Conservation (phyloP, 2,113 vertebrate species). For the Notiomystis cincta region DNA sequence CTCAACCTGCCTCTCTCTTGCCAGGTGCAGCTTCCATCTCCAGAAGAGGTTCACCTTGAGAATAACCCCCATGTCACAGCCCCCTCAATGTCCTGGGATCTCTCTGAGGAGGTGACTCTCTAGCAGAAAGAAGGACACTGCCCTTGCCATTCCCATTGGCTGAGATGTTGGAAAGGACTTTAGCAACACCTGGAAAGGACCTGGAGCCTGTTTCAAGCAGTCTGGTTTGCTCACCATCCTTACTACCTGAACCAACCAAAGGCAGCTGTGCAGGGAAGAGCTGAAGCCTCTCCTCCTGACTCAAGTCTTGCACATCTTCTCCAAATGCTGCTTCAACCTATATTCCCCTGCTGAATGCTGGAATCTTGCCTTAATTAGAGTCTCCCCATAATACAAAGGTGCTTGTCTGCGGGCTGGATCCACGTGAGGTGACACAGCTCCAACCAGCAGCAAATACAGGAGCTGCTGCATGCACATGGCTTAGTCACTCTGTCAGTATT, state of each 20-base stretch:
- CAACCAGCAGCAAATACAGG: background rate
- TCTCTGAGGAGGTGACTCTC: background rate
- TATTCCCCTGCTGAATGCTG: background rate
- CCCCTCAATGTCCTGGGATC: background rate
- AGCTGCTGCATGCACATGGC: background rate
- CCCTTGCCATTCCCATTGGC: background rate
- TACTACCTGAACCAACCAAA: background rate
- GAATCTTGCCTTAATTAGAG: background rate
- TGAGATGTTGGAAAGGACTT: background rate
- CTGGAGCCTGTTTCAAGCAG: background rate
- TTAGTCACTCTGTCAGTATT: background rate
- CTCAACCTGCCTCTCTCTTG: background rate
- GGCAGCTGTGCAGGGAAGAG: background rate
- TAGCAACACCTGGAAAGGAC: background rate
- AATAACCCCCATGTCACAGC: background rate
- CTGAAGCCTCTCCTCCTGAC: background rate
- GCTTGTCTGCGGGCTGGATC: background rate
- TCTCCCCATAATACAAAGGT: background rate
- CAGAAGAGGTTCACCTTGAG: background rate
- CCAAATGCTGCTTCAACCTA: background rate
- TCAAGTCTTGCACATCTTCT: background rate
- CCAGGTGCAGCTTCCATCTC: background rate
- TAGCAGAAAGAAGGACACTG: background rate
- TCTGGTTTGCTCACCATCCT: background rate
- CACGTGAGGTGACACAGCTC: rapidly evolving